Evolutionary conservation across 2,888 invertebrate species (phyloP).

Genomic region (Xestoiulus laeticollis): DNA sequence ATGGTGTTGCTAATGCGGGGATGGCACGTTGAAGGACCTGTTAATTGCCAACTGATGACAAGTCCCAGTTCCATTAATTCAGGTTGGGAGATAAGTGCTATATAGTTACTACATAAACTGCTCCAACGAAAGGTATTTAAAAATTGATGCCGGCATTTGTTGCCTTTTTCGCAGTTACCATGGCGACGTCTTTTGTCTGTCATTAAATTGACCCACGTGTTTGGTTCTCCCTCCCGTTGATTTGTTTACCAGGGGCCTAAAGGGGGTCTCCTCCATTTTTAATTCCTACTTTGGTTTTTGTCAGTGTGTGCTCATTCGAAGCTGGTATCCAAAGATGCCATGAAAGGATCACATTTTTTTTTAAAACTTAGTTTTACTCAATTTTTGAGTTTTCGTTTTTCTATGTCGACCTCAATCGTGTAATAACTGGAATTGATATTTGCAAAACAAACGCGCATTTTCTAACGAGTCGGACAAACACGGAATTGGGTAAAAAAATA

Average conservation of each 20-base stretch:
- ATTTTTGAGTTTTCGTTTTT: background rate
- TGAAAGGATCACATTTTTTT: background rate
- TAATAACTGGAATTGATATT: slow-evolving; percentile 3
- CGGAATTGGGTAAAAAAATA: background rate
- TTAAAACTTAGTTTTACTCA: background rate
- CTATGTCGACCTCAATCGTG: background rate
- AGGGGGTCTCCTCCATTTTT: background rate
- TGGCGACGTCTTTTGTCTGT: slow-evolving; percentile 23
- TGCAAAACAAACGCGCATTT: background rate
- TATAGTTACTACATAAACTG: background rate
- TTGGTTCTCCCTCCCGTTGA: background rate
- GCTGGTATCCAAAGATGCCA: background rate
- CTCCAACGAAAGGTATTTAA: background rate
- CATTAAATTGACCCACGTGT: slow-evolving; percentile 7
- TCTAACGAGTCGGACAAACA: background rate
- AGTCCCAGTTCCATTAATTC: background rate
- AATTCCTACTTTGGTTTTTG: background rate
- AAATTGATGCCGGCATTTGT: background rate
- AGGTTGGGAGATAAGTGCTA: background rate
- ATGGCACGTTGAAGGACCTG: background rate
- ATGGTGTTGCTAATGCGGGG: background rate
- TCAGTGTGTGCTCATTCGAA: background rate
- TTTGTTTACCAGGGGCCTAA: background rate
- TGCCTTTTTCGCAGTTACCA: background rate
- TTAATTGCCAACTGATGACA: background rate